Percentiles rank a stretch among this genome's conserved stretches.
phyloP scores from a whole-genome alignment of 2,113 vertebrate genomes.

The Balaeniceps rex region DNA sequence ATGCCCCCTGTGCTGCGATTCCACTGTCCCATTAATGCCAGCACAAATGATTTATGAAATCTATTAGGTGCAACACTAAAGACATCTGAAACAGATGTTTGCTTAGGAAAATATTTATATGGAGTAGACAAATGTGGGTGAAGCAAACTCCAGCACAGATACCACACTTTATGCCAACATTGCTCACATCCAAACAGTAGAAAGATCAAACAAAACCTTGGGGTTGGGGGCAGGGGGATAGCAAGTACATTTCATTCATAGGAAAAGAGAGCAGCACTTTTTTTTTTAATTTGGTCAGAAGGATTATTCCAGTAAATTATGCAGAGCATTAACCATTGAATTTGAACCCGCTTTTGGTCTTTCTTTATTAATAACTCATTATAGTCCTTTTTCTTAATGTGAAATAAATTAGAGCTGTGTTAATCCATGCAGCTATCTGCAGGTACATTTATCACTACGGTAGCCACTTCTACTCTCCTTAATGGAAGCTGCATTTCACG shows the following conservation, averaged over 20 bases:
- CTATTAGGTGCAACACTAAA: slow-evolving; percentile 8
- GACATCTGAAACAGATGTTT: slow-evolving; percentile 22
- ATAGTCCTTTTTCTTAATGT: slow-evolving; percentile 27
- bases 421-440: slow-evolving; percentile 39
- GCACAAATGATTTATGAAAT: slow-evolving; percentile 23
- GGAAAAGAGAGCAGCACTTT: background rate
- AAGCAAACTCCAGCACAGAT: background rate
- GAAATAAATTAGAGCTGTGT: slow-evolving; percentile 40
- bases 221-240: background rate
- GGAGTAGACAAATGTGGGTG: background rate
- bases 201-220: background rate
- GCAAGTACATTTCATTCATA: background rate
- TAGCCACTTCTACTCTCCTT: background rate
- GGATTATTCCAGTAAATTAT: slow-evolving; percentile 33
- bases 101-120: background rate
- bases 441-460: slow-evolving; percentile 35
- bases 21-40: slow-evolving; percentile 1
- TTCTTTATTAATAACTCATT: slow-evolving; percentile 57
- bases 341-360: slow-evolving; percentile 33
- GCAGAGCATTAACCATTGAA: slow-evolving; percentile 21
- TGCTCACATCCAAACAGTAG: background rate
- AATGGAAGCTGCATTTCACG: background rate
- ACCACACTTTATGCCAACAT: background rate
- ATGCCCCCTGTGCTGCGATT: background rate
- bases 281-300: background rate